phyloP scores from a whole-genome alignment of 2,113 vertebrate genomes.

The Pygathrix nemaeus region DNA sequence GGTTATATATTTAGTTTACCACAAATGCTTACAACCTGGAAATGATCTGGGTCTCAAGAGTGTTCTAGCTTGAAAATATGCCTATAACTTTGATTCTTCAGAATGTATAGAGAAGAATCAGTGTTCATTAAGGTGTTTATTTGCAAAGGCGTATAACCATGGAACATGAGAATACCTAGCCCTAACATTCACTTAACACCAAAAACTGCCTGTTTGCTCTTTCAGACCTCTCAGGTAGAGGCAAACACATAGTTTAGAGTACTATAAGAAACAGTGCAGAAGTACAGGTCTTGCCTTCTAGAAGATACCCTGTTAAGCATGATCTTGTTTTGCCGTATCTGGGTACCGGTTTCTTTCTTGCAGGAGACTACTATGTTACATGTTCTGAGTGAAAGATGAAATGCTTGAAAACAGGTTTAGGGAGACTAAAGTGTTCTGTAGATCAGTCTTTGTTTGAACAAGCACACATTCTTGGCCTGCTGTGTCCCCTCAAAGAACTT shows the following conservation, averaged over 20 bases:
- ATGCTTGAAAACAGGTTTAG: not conserved
- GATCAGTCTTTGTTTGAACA: not conserved
- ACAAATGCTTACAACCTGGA: not conserved
- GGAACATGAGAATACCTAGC: not conserved
- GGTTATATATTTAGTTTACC: not conserved
- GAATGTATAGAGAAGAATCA: not conserved
- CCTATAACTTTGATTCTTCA: not conserved
- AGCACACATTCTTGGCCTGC: not conserved
- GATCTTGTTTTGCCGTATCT: not conserved
- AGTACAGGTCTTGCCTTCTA: not conserved
- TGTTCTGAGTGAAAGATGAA: not conserved
- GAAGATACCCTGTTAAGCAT: not conserved
- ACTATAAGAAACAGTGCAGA: not conserved
- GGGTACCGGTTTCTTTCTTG: not conserved
- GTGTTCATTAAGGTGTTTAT: not conserved
- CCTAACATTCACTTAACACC: not conserved
- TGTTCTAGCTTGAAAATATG: not conserved
- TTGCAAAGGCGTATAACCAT: not conserved
- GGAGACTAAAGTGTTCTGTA: not conserved
- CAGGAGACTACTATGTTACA: not conserved
- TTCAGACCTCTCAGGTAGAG: not conserved
- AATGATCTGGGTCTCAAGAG: not conserved
- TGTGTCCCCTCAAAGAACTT: not conserved
- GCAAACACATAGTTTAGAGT: not conserved
- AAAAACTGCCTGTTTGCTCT: not conserved